Evolutionary conservation across 2,797 vertebrate species (phyloP).

Genomic region (Sarcoramphus papa): DNA sequence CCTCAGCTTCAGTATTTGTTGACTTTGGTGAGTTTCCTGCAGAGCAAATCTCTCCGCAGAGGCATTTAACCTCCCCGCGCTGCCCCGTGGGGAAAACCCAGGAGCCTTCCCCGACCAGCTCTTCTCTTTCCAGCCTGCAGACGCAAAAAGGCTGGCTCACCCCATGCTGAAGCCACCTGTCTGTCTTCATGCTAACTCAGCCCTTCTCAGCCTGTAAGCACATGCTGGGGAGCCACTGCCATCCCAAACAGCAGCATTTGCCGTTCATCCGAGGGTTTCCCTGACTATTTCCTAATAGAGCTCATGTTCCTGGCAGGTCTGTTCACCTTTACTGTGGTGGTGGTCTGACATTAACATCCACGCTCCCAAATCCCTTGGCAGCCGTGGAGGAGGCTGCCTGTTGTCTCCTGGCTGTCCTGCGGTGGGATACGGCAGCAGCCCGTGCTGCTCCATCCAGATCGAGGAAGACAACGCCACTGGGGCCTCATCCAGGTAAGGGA

Average conservation of each 20-base stretch:
- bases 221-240: accelerated
- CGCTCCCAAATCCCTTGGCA: neutral
- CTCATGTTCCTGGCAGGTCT: neutral
- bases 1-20: neutral
- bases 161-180: neutral
- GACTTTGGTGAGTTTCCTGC: neutral
- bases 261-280: neutral
- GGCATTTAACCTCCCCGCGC: neutral
- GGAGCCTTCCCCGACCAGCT: neutral
- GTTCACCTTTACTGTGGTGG: neutral
- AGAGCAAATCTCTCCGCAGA: neutral
- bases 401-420: neutral
- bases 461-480: neutral
- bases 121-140: neutral
- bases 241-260: neutral
- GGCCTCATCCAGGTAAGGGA: neutral
- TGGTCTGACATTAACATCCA: neutral
- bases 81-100: neutral
- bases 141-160: accelerated
- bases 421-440: neutral
- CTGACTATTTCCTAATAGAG: neutral
- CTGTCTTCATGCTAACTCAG: neutral
- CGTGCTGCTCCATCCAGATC: neutral
- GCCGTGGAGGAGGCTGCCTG: neutral
- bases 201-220: neutral